Evolutionary conservation across 2,888 invertebrate genomes (phyloP).

Genomic region (Ormia ochracea): DNA sequence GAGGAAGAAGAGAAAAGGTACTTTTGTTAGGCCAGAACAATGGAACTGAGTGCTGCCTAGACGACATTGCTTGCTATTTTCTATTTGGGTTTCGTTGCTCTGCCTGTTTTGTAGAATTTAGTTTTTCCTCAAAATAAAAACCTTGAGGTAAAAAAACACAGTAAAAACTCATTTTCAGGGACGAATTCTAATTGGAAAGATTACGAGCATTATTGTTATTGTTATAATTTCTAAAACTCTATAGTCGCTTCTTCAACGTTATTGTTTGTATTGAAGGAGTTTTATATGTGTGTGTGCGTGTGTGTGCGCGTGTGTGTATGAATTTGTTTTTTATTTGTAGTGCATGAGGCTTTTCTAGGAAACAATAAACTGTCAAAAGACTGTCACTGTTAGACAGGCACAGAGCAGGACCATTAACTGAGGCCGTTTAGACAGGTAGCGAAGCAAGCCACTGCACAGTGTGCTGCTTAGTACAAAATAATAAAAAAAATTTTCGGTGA

Average conservation of each 20-base stretch:
- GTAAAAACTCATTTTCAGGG: background rate
- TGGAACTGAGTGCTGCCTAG: slow-evolving; percentile 30
- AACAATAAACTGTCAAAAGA: slow-evolving; percentile 61
- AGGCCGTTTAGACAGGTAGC: slow-evolving; percentile 6
- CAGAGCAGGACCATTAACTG: background rate
- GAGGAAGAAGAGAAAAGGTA: background rate
- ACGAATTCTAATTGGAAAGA: background rate
- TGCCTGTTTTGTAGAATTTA: slow-evolving; percentile 4
- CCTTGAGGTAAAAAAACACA: background rate
- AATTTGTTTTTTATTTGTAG: too few species aligned
- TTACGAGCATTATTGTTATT: background rate
- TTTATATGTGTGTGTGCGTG: too few species aligned
- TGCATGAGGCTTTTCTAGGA: slow-evolving; percentile 50
- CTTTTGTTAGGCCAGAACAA: slow-evolving; percentile 35
- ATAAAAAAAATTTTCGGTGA: too few species aligned
- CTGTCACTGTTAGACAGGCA: slow-evolving; percentile 44
- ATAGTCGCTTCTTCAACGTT: slow-evolving; percentile 3
- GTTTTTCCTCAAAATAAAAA: slow-evolving; percentile 8
- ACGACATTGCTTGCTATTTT: slow-evolving; percentile 16
- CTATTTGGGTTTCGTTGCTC: background rate
- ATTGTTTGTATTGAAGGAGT: background rate
- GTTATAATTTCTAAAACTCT: slow-evolving; percentile 30
- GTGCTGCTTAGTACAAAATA: too few species aligned
- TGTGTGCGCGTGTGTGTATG: too few species aligned
- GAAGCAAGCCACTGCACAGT: background rate